Percentiles rank a stretch among this genome's conserved stretches.
Evolutionary conservation across 35 echinoderm and acorn worm genomes (phyloP).

Genomic region (Antedon bifida): DNA sequence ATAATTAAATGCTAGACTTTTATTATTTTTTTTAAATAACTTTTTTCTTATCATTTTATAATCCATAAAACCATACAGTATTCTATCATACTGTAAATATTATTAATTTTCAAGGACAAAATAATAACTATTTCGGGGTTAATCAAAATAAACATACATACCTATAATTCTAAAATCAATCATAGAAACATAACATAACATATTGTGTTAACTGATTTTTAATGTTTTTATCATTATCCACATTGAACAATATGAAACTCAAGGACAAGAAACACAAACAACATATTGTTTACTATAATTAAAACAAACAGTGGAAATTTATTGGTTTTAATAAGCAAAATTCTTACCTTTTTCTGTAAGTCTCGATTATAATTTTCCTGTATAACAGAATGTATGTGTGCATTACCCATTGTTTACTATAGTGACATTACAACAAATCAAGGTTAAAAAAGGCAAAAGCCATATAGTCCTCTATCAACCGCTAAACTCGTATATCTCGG

Average conservation of each 20-base stretch:
- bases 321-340: too few relatives aligned
- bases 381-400: slow-evolving; percentile 93
- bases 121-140: not conserved
- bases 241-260: not conserved
- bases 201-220: not conserved
- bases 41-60: too few relatives aligned
- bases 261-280: too few relatives aligned
- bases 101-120: too few relatives aligned
- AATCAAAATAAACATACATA: not conserved
- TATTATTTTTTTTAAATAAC: too few relatives aligned
- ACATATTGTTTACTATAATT: not conserved
- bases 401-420: slow-evolving; percentile 69
- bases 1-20: too few relatives aligned
- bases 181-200: not conserved
- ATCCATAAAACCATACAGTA: too few relatives aligned
- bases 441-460: slow-evolving; percentile 2
- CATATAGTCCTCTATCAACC: not conserved
- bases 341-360: slow-evolving; percentile 63
- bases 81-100: too few relatives aligned
- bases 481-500: not conserved
- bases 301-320: not conserved
- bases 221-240: not conserved
- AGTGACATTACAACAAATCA: not conserved
- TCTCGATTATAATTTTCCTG: slow-evolving; percentile 99
- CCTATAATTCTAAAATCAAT: not conserved